Conservation (phyloP, 2,888 invertebrate species). For the Philhelius pedissequus region DNA sequence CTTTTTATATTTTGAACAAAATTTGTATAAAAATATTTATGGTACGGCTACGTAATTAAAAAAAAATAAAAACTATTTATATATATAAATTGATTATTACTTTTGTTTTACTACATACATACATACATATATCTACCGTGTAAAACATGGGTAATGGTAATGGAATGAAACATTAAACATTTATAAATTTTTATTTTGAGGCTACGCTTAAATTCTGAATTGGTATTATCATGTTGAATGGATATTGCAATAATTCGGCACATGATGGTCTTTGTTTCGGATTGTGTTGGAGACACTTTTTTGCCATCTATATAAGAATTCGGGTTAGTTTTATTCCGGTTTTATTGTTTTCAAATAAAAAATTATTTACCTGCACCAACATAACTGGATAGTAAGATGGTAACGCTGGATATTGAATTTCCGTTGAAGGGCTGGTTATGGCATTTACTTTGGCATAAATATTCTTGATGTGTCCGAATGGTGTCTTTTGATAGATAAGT, state of each 20-base stretch:
- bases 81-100: conserved; percentile 1
- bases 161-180: not conserved
- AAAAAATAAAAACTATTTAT: too few species aligned
- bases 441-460: conserved; percentile 87
- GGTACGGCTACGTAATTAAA: too few species aligned
- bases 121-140: not conserved
- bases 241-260: conserved; percentile 77
- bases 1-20: too few species aligned
- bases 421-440: conserved; percentile 86
- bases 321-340: not conserved
- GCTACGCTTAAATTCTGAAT: conserved; percentile 74
- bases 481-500: conserved; percentile 93
- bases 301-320: conserved; percentile 73
- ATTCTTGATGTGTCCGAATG: conserved; percentile 90
- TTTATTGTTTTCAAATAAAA: not conserved
- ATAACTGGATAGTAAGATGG: conserved; percentile 80
- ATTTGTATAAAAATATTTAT: too few species aligned
- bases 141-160: not conserved
- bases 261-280: conserved; percentile 77
- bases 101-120: not conserved
- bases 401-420: conserved; percentile 86
- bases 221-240: conserved; percentile 78
- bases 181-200: conserved; percentile 28
- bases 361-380: conserved; percentile 75
- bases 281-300: conserved; percentile 76